These are phyloP conservation scores for Sarcophaga bullata DNA, from an alignment of 1,140 invertebrate genomes.

Conservation along the genomic window DNA sequence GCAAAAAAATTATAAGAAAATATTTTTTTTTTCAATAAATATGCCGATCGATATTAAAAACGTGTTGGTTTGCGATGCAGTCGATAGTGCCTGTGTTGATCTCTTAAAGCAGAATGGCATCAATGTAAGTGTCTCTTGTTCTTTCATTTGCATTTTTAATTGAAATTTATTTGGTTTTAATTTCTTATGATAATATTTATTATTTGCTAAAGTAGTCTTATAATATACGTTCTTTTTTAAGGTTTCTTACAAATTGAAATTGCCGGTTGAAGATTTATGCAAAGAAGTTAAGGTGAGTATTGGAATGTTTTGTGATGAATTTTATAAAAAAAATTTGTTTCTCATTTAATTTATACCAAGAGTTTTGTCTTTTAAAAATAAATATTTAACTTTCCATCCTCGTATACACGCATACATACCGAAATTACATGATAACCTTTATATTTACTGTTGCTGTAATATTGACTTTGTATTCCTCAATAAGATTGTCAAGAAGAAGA, in stretches of 20 bases:
- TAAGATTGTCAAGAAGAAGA: too few relatives aligned
- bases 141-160: background rate
- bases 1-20: constrained; percentile 10
- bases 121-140: constrained; percentile 69
- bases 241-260: constrained; percentile 75
- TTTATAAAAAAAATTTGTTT: background rate
- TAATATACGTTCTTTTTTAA: constrained; percentile 41
- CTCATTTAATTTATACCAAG: too few relatives aligned
- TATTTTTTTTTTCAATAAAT: constrained; percentile 40
- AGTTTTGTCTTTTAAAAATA: too few relatives aligned
- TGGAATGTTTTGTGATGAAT: too few relatives aligned
- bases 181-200: background rate
- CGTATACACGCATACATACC: too few relatives aligned
- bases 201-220: background rate
- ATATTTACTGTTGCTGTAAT: too few relatives aligned
- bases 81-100: constrained; percentile 85
- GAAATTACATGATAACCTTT: too few relatives aligned
- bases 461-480: too few relatives aligned
- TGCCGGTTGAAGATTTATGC: constrained; percentile 84
- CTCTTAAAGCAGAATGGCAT: constrained; percentile 82
- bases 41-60: constrained; percentile 70
- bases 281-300: constrained; percentile 83
- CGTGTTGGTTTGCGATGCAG: constrained; percentile 92
- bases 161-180: constrained; percentile 37
- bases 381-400: too few relatives aligned